Evolutionary conservation across 2,113 vertebrate species (phyloP).

Genomic region (Elephas maximus): DNA sequence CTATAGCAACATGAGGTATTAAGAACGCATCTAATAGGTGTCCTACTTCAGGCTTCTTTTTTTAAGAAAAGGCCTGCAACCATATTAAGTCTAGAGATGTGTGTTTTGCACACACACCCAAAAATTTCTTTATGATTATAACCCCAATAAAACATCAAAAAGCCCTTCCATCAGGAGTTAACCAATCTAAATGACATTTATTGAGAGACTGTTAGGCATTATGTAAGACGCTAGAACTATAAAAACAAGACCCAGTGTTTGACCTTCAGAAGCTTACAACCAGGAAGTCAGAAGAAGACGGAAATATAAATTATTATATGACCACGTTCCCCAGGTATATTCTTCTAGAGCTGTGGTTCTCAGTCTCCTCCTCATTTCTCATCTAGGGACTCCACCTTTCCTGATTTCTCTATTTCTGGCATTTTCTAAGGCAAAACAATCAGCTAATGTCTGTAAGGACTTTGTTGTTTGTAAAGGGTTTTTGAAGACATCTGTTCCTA

Average conservation of each 20-base stretch:
- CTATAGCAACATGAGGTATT: neutral
- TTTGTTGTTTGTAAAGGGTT: neutral
- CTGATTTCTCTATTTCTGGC: neutral
- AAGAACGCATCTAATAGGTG: neutral
- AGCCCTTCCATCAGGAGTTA: neutral
- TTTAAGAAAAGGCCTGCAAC: neutral
- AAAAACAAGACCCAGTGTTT: neutral
- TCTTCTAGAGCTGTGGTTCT: neutral
- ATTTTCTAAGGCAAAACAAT: neutral
- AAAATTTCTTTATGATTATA: neutral
- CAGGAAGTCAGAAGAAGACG: too few relatives aligned
- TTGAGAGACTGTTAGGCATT: neutral
- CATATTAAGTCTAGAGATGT: neutral
- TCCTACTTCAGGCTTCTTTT: neutral
- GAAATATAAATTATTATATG: neutral
- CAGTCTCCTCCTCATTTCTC: neutral
- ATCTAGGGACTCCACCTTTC: neutral
- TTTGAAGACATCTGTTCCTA: neutral
- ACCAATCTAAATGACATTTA: neutral
- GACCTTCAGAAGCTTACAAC: neutral
- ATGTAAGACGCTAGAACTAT: neutral
- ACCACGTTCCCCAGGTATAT: neutral
- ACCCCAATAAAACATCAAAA: constrained; percentile 22
- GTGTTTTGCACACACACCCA: neutral
- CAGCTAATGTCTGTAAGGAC: neutral